These are phyloP conservation scores for Dendrocincla fuliginosa DNA, from an alignment of 2,797 vertebrate genomes.

Conservation along the genomic window DNA sequence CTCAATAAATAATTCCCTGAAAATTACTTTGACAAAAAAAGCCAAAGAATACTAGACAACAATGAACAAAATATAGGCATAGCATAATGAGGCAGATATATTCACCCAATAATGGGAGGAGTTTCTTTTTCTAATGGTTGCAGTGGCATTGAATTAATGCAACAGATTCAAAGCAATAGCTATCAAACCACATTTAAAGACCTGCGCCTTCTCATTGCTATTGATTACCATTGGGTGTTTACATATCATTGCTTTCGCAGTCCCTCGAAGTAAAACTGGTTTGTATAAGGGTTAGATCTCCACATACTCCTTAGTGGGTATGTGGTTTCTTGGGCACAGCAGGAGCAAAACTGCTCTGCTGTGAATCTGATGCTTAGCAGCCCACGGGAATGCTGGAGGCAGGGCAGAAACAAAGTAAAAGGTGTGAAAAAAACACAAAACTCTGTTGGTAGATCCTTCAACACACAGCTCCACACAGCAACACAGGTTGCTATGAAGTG, in stretches of 20 bases:
- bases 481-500: background rate
- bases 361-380: background rate
- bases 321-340: background rate
- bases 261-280: background rate
- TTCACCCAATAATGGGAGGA: background rate
- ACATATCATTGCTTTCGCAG: background rate
- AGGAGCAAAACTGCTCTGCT: background rate
- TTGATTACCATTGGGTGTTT: background rate
- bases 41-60: background rate
- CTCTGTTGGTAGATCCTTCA: background rate
- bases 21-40: background rate
- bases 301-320: accelerated
- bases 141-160: background rate
- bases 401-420: background rate
- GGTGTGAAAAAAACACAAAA: background rate
- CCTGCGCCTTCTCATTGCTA: background rate
- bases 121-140: background rate
- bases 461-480: background rate
- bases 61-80: background rate
- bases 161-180: background rate
- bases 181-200: background rate
- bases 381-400: background rate
- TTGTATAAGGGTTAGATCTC: background rate
- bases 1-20: background rate
- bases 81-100: background rate